Evolutionary conservation across 2,888 invertebrate genomes (phyloP).

Genomic region (Brenthis ino): DNA sequence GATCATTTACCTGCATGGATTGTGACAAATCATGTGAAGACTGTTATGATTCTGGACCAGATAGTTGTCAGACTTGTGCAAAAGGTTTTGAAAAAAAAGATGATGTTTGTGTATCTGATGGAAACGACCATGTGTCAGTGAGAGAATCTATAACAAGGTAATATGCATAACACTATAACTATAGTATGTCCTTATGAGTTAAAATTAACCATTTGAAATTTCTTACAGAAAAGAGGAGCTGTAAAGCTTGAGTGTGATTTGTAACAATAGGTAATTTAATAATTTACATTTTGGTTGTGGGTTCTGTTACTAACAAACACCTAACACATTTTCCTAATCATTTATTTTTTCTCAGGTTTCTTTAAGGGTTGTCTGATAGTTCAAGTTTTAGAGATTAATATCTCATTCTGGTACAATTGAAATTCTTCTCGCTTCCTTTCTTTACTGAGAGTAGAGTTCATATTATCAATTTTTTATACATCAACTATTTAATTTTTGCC

Average conservation of each 20-base stretch:
- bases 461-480: too few species aligned
- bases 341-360: background rate
- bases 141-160: constrained; percentile 66
- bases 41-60: constrained; percentile 94
- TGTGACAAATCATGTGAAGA: constrained; percentile 93
- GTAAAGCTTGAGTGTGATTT: constrained; percentile 50
- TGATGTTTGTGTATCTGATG: constrained; percentile 89
- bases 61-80: constrained; percentile 93
- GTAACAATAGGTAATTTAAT: constrained; percentile 58
- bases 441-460: too few species aligned
- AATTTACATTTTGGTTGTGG: constrained; percentile 51
- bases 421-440: too few species aligned
- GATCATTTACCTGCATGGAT: constrained; percentile 89
- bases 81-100: constrained; percentile 87
- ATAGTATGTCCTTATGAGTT: constrained; percentile 27
- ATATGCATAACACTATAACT: constrained; percentile 10
- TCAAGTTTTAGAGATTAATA: too few species aligned
- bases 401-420: too few species aligned
- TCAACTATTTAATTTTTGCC: too few species aligned
- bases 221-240: constrained; percentile 75
- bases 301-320: constrained; percentile 43
- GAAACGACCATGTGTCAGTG: constrained; percentile 55
- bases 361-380: too few species aligned
- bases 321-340: background rate
- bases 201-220: constrained; percentile 45